Evolutionary conservation across 2,113 vertebrate genomes (phyloP).

Genomic region (Apaloderma vittatum): DNA sequence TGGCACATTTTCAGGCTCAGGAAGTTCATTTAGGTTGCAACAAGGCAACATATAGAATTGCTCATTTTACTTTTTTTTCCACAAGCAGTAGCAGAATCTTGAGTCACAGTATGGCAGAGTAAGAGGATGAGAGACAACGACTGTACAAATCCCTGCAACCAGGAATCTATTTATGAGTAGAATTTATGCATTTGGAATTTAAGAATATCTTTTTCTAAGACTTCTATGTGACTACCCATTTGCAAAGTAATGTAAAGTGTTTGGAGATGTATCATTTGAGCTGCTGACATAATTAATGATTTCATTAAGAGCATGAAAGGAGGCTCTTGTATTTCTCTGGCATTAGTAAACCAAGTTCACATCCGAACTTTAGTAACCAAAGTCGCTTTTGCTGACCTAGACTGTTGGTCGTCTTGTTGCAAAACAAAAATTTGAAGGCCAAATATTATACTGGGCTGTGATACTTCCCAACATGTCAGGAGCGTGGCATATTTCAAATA

Average conservation of each 20-base stretch:
- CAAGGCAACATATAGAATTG: not conserved
- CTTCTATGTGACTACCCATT: slow-evolving; percentile 44
- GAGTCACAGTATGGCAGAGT: not conserved
- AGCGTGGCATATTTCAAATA: slow-evolving; percentile 50
- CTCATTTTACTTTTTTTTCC: slow-evolving; percentile 28
- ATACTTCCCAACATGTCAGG: slow-evolving; percentile 61
- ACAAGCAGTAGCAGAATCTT: not conserved
- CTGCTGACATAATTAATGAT: slow-evolving; percentile 81
- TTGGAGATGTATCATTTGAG: slow-evolving; percentile 69
- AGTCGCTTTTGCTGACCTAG: slow-evolving; percentile 65
- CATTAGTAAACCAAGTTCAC: slow-evolving; percentile 62
- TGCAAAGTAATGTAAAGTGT: slow-evolving; percentile 71
- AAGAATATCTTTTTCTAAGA: slow-evolving; percentile 37
- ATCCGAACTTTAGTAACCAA: slow-evolving; percentile 67
- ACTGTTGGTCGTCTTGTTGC: slow-evolving; percentile 70
- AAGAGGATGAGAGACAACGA: not conserved
- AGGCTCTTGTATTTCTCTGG: slow-evolving; percentile 74
- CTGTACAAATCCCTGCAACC: not conserved
- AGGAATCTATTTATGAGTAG: not conserved
- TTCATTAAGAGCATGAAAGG: slow-evolving; percentile 78
- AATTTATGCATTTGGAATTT: slow-evolving; percentile 6
- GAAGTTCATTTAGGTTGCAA: slow-evolving; percentile 48
- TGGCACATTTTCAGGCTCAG: slow-evolving; percentile 56
- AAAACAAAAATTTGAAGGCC: slow-evolving; percentile 72
- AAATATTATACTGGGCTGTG: slow-evolving; percentile 76